phyloP scores from a whole-genome alignment of 37 sponge, comb jelly and placozoan genomes.

The Mnemiopsis leidyi region DNA sequence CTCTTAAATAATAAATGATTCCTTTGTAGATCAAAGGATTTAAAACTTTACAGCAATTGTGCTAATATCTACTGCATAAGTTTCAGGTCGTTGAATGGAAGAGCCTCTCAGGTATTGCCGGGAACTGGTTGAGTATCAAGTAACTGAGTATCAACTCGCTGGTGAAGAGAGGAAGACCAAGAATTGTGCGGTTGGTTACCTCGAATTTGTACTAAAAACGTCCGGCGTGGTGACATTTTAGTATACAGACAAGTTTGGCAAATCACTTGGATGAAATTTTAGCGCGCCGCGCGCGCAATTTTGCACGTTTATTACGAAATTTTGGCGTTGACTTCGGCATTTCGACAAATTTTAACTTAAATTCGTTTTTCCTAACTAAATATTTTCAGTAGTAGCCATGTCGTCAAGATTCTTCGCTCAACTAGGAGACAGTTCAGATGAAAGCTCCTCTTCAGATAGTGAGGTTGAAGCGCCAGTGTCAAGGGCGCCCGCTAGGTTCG shows the following conservation, averaged over 20 bases:
- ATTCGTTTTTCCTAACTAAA: not conserved
- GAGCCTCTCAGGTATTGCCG: no score
- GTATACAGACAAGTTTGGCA: not conserved
- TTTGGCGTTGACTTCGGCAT: no score
- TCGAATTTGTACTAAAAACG: not conserved
- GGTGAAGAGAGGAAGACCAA: no score
- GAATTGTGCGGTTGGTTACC: no score
- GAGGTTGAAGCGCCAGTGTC: conserved; percentile 72
- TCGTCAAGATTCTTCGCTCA: conserved; percentile 78
- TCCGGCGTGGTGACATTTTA: not conserved
- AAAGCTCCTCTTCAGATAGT: conserved; percentile 74
- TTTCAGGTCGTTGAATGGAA: no score
- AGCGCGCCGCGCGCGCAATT: not conserved
- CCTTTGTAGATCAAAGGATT: no score
- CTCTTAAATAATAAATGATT: no score
- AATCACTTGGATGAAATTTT: not conserved
- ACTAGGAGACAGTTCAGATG: conserved; percentile 77
- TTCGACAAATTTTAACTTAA: not conserved
- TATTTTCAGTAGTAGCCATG: conserved; percentile 13
- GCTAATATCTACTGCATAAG: no score
- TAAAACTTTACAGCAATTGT: no score
- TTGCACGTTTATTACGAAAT: no score
- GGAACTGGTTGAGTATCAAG: no score
- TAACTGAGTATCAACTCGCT: no score
- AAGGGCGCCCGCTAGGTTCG: not conserved